These are phyloP conservation scores for Pelvicachromis taeniatus DNA, from an alignment of 2,113 vertebrate species.

Conservation along the genomic window DNA sequence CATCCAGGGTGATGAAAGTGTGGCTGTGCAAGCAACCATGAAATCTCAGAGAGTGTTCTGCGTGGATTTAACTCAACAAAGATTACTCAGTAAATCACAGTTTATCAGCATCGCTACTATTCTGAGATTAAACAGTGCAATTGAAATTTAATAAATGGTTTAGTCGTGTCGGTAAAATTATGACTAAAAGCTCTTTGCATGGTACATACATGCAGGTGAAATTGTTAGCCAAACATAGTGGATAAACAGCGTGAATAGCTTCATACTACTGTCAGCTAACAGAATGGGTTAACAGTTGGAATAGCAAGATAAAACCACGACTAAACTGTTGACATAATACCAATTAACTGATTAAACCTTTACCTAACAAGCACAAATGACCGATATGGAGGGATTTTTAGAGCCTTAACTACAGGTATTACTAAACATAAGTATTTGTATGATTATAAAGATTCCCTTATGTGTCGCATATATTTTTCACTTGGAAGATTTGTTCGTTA, in stretches of 20 bases:
- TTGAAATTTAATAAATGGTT: neutral
- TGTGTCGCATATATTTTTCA: neutral
- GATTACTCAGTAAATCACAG: neutral
- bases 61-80: conserved; percentile 31
- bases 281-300: neutral
- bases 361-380: neutral
- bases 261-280: neutral
- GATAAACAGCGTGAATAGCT: neutral
- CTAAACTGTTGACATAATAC: neutral
- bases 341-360: neutral
- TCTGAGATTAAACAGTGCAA: neutral
- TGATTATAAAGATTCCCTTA: neutral
- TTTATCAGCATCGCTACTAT: neutral
- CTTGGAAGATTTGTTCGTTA: neutral
- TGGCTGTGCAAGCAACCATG: conserved; percentile 37
- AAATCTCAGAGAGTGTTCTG: conserved; percentile 28
- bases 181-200: neutral
- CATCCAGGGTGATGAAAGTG: conserved; percentile 43
- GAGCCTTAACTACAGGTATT: neutral
- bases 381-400: neutral
- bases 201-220: neutral
- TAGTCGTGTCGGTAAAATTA: neutral
- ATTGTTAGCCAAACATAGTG: neutral
- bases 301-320: neutral
- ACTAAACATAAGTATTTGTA: neutral